Base-by-base conservation (phyloP, 2,113 vertebrate species). In the Chaenogobius annularis region DNA sequence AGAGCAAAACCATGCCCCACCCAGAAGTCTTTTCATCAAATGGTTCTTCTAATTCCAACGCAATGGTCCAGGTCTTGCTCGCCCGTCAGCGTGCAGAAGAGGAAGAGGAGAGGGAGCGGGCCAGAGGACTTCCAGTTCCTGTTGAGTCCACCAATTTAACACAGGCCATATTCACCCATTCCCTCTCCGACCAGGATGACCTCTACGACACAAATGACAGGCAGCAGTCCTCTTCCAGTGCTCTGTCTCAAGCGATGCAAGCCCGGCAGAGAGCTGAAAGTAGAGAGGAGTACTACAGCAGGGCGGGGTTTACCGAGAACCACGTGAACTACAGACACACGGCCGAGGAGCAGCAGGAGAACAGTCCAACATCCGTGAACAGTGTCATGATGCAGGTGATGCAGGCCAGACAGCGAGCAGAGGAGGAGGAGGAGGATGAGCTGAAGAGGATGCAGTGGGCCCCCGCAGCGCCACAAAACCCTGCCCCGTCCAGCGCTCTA, bases 401-500 rank as follows among this genome's bases (percentile, higher is more conserved):
- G 83, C 78, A 89, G 26, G 87, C 85, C 77, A 83, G 88, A 31
- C 78, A 83, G 77, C 77, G 66, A 56, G 86, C 82, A 10, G 83
- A 86, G 68, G 76, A 82, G 43, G 78, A 87, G 43, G 80, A 85
- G 3, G 78, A 87, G 35, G 81, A 85, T 1, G 81, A 85, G 35
- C 61, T 63, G 35, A 63, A 63, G 3, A 40, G 79, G 59, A 68
- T 65, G 56, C 71, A 67, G 7, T 56, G 66, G 75, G 58, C 9
- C n/a, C 37, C 77, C 8, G 59, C 68, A 69, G 43, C 70, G 3
- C 20, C 59, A 22, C 80, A 81, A 59, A 76, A 79, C 72, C 19
- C 46, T 5, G 73, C 54, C 11, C 67, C 76, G 12, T 87, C 91
- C 50, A 92, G 87, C 23, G 90, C 92, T 23, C 90, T 93, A n/a